Evolutionary conservation across 2,888 invertebrate genomes (phyloP).

Genomic region (Oxyteleia sp.): DNA sequence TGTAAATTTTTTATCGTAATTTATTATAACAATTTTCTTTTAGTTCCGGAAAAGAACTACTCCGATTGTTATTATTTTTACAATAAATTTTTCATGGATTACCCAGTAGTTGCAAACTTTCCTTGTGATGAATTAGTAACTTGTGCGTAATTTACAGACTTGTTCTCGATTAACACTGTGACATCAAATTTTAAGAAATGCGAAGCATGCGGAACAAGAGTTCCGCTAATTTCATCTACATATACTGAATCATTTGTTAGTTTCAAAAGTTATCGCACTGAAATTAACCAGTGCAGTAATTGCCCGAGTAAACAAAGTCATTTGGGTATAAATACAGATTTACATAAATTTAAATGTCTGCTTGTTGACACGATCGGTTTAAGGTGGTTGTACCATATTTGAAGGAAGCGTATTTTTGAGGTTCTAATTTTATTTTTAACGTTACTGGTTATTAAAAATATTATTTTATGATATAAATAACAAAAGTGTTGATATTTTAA

Average conservation of each 20-base stretch:
- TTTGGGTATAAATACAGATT: too few relatives aligned
- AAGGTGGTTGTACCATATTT: too few relatives aligned
- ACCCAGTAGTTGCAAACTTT: background rate
- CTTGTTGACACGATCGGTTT: too few relatives aligned
- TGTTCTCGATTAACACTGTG: background rate
- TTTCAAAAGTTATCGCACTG: background rate
- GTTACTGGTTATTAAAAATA: too few relatives aligned
- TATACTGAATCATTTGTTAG: background rate
- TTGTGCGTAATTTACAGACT: background rate
- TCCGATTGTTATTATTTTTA: background rate
- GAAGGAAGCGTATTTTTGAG: too few relatives aligned
- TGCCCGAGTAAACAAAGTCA: background rate
- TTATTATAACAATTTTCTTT: background rate
- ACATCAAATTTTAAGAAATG: background rate
- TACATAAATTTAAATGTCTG: too few relatives aligned
- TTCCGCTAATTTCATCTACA: background rate
- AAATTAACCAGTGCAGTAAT: background rate
- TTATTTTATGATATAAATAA: too few relatives aligned
- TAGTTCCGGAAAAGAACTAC: background rate
- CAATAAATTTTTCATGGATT: constrained; percentile 6
- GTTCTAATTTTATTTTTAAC: too few relatives aligned
- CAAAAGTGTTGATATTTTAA: too few relatives aligned
- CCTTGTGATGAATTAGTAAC: background rate
- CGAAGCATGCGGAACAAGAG: background rate
- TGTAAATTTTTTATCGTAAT: constrained; percentile 1